phyloP scores from a whole-genome alignment of 1,140 invertebrate species.

The Neodiprion lecontei region DNA sequence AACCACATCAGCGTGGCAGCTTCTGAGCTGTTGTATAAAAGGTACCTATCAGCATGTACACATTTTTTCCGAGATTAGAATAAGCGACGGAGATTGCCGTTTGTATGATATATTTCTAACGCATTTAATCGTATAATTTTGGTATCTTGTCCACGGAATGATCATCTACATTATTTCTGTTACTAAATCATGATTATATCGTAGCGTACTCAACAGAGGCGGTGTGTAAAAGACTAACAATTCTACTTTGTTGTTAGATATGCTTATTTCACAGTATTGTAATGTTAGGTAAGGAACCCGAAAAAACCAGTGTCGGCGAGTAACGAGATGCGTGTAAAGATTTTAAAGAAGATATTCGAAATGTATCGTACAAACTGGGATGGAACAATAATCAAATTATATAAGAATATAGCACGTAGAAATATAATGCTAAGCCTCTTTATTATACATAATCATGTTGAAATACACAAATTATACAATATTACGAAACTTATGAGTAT shows the following conservation, averaged over 20 bases:
- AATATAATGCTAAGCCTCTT: conserved; percentile 22
- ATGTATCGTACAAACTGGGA: conserved; percentile 17
- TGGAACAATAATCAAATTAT: conserved; percentile 30
- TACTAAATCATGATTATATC: no score
- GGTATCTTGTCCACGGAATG: no score
- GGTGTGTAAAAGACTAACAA: no score
- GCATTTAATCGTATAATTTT: not conserved
- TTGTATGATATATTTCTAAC: not conserved
- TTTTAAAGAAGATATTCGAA: not conserved
- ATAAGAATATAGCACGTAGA: conserved; percentile 22
- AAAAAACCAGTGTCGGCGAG: no score
- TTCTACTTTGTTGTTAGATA: no score
- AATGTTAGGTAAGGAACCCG: no score
- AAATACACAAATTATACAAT: conserved; percentile 20
- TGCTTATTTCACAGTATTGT: no score
- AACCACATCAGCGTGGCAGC: not conserved
- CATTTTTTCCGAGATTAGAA: conserved; percentile 18
- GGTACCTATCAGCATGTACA: conserved; percentile 21
- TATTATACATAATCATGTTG: conserved; percentile 21
- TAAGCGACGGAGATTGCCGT: conserved; percentile 3
- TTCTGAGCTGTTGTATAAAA: conserved; percentile 25
- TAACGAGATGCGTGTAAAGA: no score
- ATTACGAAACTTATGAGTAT: conserved; percentile 9
- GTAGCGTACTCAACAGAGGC: no score
- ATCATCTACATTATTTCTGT: no score